Percentiles rank a stretch among this genome's conserved stretches.
Evolutionary conservation across 92 coral and sea anemone species (phyloP).

Genomic region (Desmophyllum pertusum): DNA sequence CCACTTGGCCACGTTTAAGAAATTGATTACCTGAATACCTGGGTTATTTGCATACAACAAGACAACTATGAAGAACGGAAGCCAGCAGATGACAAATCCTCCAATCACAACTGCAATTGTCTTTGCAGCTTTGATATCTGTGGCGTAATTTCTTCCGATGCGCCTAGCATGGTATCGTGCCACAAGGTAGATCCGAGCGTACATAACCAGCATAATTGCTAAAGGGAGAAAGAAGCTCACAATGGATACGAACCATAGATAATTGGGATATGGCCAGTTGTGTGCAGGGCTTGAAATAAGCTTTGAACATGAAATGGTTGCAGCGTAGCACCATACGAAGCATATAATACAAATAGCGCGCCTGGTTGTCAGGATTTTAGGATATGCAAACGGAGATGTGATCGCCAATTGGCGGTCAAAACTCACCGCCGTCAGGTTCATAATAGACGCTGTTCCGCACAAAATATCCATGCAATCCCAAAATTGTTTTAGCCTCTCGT

Average conservation of each 20-base stretch:
- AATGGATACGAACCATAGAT: conserved; percentile 75
- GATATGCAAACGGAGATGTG: conserved; percentile 89
- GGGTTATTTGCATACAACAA: conserved; percentile 54
- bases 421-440: conserved; percentile 88
- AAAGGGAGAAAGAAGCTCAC: conserved; percentile 85
- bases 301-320: conserved; percentile 67
- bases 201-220: conserved; percentile 85
- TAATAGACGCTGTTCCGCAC: conserved; percentile 89
- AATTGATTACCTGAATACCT: conserved; percentile 18
- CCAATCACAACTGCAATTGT: conserved; percentile 98
- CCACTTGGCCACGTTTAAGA: conserved; percentile 76
- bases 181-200: conserved; percentile 85
- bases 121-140: conserved; percentile 95
- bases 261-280: conserved; percentile 74
- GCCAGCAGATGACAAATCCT: conserved; percentile 82
- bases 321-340: conserved; percentile 83
- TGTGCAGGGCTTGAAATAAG: conserved; percentile 28
- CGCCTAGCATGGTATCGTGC: conserved; percentile 96
- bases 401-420: conserved; percentile 95
- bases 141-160: conserved; percentile 93
- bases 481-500: conserved; percentile 38
- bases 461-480: conserved; percentile 91
- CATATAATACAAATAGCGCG: conserved; percentile 78
- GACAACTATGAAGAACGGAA: conserved; percentile 80
- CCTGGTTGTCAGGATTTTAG: conserved; percentile 78